Evolutionary conservation across 1,140 invertebrate species (phyloP).

Genomic region (Bombus cullumanus): DNA sequence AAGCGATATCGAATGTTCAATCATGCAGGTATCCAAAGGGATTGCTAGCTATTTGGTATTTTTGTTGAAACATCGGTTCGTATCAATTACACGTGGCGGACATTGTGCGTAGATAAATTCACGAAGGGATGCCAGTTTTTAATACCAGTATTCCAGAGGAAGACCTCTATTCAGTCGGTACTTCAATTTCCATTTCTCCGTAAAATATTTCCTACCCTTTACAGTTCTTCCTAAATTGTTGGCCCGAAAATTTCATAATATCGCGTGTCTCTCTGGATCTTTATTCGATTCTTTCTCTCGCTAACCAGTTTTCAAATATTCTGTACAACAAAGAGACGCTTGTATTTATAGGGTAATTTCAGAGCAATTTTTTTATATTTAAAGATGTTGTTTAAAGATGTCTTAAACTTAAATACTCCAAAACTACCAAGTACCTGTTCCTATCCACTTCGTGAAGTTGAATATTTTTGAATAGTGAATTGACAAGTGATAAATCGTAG

Average conservation of each 20-base stretch:
- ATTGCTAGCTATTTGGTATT: neutral
- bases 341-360: neutral
- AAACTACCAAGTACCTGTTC: neutral
- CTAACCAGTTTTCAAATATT: neutral
- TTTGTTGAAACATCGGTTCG: neutral
- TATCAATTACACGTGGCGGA: neutral
- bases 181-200: neutral
- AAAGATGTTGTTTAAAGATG: neutral
- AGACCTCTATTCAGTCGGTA: too few species aligned
- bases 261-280: neutral
- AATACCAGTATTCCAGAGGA: too few species aligned
- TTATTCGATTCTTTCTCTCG: neutral
- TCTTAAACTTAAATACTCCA: neutral
- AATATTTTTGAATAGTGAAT: too few species aligned
- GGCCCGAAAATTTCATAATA: neutral
- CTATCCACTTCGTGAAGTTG: too few species aligned
- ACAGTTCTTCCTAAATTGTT: neutral
- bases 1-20: conserved; percentile 10
- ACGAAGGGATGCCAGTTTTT: conserved; percentile 2
- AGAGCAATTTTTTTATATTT: neutral
- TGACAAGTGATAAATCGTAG: too few species aligned
- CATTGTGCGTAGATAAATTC: neutral
- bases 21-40: neutral
- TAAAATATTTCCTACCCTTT: neutral
- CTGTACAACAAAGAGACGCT: neutral